Evolutionary conservation across 2,113 vertebrate genomes (phyloP).

Genomic region (Apteryx mantelli): DNA sequence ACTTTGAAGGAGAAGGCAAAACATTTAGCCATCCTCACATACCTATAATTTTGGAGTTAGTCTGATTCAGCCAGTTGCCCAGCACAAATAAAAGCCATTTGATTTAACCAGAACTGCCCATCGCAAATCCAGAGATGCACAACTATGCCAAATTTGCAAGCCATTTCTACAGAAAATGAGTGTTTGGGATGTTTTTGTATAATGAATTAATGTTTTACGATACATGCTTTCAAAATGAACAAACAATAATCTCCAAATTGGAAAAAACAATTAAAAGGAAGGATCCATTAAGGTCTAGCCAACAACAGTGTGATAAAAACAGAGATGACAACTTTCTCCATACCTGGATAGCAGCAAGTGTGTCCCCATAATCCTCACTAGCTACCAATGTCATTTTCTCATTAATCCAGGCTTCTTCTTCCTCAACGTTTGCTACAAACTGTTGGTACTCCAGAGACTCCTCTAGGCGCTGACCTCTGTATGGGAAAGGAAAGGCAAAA

Average conservation of each 20-base stretch:
- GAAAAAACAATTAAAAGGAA: not conserved
- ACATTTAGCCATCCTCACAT: not conserved
- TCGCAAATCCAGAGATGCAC: not conserved
- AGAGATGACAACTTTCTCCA: not conserved
- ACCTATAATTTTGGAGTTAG: not conserved
- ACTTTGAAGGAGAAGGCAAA: not conserved
- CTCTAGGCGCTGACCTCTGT: conserved; percentile 92
- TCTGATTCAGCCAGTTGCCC: not conserved
- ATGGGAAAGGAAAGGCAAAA: not conserved
- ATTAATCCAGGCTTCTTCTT: conserved; percentile 99
- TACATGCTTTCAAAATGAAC: not conserved
- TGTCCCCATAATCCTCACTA: conserved; percentile 97
- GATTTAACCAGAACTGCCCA: not conserved
- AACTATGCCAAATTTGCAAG: not conserved
- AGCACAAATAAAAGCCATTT: not conserved
- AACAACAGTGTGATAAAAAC: not conserved
- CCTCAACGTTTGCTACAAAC: conserved; percentile 98
- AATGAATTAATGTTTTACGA: not conserved
- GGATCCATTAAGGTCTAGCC: not conserved
- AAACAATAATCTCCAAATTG: not conserved
- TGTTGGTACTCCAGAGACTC: conserved; percentile 99
- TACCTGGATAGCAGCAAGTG: conserved; percentile 91
- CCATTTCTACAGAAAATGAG: not conserved
- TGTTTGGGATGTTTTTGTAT: not conserved
- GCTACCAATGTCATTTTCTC: conserved; percentile 97